Base-by-base conservation (phyloP, 2,888 invertebrate genomes). In the Aspidiotus destructor region DNA sequence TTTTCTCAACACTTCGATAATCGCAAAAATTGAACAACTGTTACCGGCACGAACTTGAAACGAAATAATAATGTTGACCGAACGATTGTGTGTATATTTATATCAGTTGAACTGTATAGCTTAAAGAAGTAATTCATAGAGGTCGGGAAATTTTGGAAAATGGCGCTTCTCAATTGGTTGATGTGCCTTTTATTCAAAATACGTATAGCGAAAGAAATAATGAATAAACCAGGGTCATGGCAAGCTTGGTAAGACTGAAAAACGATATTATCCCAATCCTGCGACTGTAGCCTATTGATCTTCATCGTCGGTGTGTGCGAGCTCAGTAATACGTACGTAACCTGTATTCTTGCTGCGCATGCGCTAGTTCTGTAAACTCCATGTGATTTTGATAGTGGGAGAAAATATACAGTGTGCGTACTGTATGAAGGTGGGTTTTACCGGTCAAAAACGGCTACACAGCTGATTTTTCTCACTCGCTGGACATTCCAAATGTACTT, bases 141-240 rank as follows among this genome's bases (percentile, higher is more conserved):
- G 65, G 55, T 57, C 65, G 67, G 67, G 67, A 67, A 67, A 67
- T 67, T 67, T 67, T 57, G 67, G 67, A 67, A 67, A 67, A 65
- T 65, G 65, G 55, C 57, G 65, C 65, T 55, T 65, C 65, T 57
- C 65, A 65, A 65, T 65, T 65, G 65, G 65, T 65, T 42, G 65
- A 65, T 54, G 57, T 57, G 54, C 10, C 60, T 67, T 67, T 67
- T 67, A 54, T 63, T 48, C 41, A 28, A 17, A 42, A 55, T 41
- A 57, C 60, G 48, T 58, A 67, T 58, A 55, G 40, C 54, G 64
- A 17, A 64, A 57, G 41, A 64, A 64, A 16, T 57, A 64, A 54
- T 54, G 41, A 63, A 57, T 64, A 44, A 55, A 64, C 64, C 64
- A 64, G 64, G 64, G 57, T 64, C 57, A 57, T 42, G 58, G 58